phyloP scores from a whole-genome alignment of 2,888 invertebrate species.

The Pelosia muscerda region DNA sequence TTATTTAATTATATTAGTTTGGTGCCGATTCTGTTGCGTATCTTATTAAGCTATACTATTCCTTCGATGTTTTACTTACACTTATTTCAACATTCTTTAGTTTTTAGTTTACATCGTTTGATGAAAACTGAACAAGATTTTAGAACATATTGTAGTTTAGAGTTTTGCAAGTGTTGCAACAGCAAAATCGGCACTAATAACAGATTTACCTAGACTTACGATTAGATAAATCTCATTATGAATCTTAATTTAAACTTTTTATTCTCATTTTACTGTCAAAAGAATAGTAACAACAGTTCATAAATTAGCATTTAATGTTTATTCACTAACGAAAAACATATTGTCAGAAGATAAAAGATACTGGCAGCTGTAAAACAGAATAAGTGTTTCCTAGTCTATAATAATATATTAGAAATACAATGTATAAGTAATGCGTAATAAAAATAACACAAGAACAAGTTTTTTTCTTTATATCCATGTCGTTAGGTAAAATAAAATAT shows the following conservation, averaged over 20 bases:
- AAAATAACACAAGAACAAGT: constrained; percentile 30
- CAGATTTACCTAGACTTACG: neutral
- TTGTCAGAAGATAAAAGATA: constrained; percentile 25
- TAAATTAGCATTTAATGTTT: constrained; percentile 37
- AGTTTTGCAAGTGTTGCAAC: no score
- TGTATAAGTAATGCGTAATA: constrained; percentile 42
- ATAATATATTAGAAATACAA: constrained; percentile 36
- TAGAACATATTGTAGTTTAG: neutral
- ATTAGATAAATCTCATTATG: neutral
- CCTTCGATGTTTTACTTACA: no score
- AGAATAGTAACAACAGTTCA: constrained; percentile 7
- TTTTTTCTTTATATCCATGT: constrained; percentile 13
- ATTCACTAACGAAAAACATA: constrained; percentile 4
- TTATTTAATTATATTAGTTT: neutral
- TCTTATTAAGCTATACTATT: neutral
- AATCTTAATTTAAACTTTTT: neutral
- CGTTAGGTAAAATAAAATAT: no score
- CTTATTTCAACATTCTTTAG: no score
- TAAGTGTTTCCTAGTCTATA: constrained; percentile 61
- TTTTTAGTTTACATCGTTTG: no score
- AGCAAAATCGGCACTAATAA: neutral
- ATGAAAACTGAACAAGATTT: neutral
- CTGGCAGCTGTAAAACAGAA: constrained; percentile 43
- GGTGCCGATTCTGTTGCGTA: neutral
- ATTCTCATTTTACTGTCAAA: neutral